Evolutionary conservation across 2,888 invertebrate species (phyloP).

Genomic region (Margaritifera margaritifera): DNA sequence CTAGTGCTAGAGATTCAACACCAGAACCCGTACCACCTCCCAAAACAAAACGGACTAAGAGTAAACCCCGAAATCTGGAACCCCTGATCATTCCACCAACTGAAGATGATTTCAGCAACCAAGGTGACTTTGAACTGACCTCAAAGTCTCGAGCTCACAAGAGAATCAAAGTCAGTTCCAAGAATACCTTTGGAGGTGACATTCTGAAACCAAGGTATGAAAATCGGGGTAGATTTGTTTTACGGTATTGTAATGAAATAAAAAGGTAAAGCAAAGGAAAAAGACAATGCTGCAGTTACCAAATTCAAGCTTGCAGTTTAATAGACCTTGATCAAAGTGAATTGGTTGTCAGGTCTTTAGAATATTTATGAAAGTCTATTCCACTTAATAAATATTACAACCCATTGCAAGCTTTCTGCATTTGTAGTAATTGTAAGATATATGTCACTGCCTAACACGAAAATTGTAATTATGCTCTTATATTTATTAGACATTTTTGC

Average conservation of each 20-base stretch:
- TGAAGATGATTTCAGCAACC: conserved; percentile 53
- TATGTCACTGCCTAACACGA: no score
- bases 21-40: conserved; percentile 49
- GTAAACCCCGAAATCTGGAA: conserved; percentile 44
- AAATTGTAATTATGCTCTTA: no score
- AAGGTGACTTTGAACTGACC: conserved; percentile 66
- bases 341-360: no score
- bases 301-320: background rate
- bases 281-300: background rate
- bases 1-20: conserved; percentile 63
- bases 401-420: no score
- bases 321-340: no score
- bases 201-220: conserved; percentile 62
- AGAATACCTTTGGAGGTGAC: conserved; percentile 63
- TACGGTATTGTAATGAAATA: background rate
- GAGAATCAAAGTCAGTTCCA: conserved; percentile 62
- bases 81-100: conserved; percentile 34
- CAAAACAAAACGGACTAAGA: conserved; percentile 45
- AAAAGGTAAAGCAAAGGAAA: background rate
- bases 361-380: no score
- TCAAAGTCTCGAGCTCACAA: conserved; percentile 69
- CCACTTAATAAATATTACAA: no score
- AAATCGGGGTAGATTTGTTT: background rate
- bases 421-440: no score
- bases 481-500: no score